A percentile compares a stretch with the other conserved stretches of the same genome.
These are phyloP conservation scores for Biston betularia DNA, from an alignment of 2,888 invertebrate species.

Conservation along the genomic window DNA sequence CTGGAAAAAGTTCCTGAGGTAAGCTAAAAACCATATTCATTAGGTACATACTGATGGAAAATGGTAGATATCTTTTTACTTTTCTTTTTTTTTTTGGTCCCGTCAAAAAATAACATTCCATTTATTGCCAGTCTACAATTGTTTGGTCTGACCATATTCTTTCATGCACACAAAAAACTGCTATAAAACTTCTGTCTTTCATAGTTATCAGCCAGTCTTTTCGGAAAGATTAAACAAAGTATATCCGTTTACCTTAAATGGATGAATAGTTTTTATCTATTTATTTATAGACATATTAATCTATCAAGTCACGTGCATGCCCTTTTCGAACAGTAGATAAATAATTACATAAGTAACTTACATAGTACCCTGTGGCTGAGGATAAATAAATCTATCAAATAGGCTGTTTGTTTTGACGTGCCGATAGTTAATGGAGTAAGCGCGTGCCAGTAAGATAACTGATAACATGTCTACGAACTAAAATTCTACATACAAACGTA, in stretches of 20 bases:
- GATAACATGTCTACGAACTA: constrained; percentile 2
- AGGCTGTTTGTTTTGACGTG: constrained; percentile 20
- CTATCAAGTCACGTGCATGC: constrained; percentile 26
- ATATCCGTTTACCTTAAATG: not conserved
- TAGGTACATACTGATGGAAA: too few species aligned
- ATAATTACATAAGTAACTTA: not conserved
- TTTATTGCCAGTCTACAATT: too few species aligned
- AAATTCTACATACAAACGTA: not conserved
- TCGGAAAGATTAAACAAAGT: not conserved
- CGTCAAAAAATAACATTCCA: too few species aligned
- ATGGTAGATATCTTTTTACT: too few species aligned
- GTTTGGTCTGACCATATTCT: too few species aligned
- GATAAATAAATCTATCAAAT: constrained; percentile 38
- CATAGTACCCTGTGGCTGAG: constrained; percentile 17
- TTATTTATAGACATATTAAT: constrained; percentile 10
- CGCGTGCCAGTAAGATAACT: constrained; percentile 25
- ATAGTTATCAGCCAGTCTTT: too few species aligned
- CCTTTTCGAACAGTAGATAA: constrained; percentile 3
- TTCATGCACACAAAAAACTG: too few species aligned
- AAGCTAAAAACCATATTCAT: too few species aligned
- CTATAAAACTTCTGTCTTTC: too few species aligned
- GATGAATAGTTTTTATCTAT: not conserved
- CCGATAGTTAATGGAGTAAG: constrained; percentile 18
- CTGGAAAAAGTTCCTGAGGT: constrained; percentile 90
- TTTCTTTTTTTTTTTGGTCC: too few species aligned